Evolutionary conservation across 1,140 invertebrate species (phyloP).

Genomic region (Megalopta genalis): DNA sequence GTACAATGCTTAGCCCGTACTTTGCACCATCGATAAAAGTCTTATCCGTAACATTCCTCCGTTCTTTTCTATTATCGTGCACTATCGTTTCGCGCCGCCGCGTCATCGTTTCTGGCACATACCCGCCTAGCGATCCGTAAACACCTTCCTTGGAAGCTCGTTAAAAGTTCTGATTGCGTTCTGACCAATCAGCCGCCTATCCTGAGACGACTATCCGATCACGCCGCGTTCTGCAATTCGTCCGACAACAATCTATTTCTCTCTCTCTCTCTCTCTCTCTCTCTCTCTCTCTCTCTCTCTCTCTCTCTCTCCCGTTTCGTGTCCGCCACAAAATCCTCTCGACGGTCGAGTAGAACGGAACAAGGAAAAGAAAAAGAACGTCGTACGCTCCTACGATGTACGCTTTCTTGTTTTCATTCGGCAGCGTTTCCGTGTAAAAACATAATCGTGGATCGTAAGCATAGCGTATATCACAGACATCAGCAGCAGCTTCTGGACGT

Average conservation of each 20-base stretch:
- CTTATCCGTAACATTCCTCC: conserved; percentile 11
- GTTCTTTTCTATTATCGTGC: conserved; percentile 24
- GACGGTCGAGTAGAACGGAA: neutral
- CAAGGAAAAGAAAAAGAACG: neutral
- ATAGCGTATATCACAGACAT: conserved; percentile 62
- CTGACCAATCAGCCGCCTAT: neutral
- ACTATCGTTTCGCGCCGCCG: conserved; percentile 34
- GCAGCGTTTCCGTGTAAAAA: conserved; percentile 41
- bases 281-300: too few relatives aligned
- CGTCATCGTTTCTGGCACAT: conserved; percentile 29
- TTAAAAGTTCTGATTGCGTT: conserved; percentile 14
- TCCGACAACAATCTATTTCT: neutral
- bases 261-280: too few relatives aligned
- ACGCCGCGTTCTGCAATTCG: too few relatives aligned
- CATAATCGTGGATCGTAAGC: conserved; percentile 40
- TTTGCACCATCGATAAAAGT: conserved; percentile 48
- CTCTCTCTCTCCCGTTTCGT: too few relatives aligned
- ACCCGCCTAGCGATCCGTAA: conserved; percentile 24
- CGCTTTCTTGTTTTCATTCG: neutral
- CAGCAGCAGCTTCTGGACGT: conserved; percentile 46
- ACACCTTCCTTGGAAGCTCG: conserved; percentile 42
- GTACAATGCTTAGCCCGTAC: conserved; percentile 49
- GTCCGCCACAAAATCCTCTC: neutral
- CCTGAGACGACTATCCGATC: neutral
- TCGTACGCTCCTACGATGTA: too few relatives aligned